These are phyloP conservation scores for Prosapia bicincta DNA, from an alignment of 2,888 invertebrate genomes.

Conservation along the genomic window DNA sequence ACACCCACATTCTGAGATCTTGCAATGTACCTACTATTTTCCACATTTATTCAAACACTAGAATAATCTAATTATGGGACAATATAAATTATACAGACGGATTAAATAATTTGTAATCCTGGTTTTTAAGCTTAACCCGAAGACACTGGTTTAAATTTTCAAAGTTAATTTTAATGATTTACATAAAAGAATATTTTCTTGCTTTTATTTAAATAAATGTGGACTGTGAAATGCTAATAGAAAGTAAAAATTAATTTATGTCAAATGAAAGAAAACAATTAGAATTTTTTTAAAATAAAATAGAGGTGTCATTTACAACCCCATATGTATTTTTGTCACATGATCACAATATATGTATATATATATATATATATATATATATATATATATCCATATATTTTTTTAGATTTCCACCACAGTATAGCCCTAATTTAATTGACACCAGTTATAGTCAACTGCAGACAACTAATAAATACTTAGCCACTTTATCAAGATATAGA, in stretches of 20 bases:
- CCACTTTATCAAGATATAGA: no score
- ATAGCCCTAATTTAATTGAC: background rate
- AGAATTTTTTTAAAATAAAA: no score
- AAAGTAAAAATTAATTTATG: background rate
- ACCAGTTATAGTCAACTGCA: background rate
- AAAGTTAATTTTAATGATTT: no score
- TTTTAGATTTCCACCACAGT: background rate
- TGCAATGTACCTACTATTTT: background rate
- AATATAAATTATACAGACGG: no score
- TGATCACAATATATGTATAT: no score
- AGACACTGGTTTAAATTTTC: no score
- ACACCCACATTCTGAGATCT: conserved; percentile 2
- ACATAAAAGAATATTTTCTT: background rate
- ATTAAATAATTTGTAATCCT: no score
- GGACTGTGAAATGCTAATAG: background rate
- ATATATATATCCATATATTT: no score
- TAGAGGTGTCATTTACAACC: background rate
- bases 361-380: no score
- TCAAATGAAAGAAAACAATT: no score
- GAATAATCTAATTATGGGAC: no score
- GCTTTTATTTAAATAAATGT: background rate
- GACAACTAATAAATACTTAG: background rate
- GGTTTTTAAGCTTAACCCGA: no score
- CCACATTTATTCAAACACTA: background rate
- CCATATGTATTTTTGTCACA: background rate